Percentiles rank a stretch among this genome's conserved stretches.
These are phyloP conservation scores for Chrysolina haemoptera DNA, from an alignment of 2,888 invertebrate genomes.

Conservation along the genomic window DNA sequence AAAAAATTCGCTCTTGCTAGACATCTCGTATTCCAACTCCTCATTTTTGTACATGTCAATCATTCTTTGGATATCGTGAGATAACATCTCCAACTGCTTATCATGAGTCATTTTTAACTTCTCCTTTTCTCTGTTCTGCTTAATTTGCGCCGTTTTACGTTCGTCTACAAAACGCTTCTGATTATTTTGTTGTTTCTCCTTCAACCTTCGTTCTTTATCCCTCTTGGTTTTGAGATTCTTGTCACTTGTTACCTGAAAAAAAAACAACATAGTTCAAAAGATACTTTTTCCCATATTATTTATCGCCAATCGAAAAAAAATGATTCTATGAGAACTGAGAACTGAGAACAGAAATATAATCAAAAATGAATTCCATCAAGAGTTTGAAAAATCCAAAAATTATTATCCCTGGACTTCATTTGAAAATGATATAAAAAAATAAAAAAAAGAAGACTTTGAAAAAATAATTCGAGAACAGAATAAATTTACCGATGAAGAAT, in stretches of 20 bases:
- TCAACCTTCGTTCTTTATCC: slow-evolving; percentile 93
- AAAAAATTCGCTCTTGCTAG: slow-evolving; percentile 91
- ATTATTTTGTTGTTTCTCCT: slow-evolving; percentile 97
- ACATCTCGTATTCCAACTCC: slow-evolving; percentile 91
- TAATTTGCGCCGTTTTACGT: slow-evolving; percentile 88
- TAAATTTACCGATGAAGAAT: too few species aligned
- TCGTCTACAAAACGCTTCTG: slow-evolving; percentile 98
- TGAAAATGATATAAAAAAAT: too few species aligned
- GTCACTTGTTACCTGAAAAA: slow-evolving; percentile 80
- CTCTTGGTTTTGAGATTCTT: slow-evolving; percentile 97
- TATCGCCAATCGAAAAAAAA: neutral
- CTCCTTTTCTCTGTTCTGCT: slow-evolving; percentile 92
- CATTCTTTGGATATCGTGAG: slow-evolving; percentile 90
- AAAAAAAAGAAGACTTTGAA: too few species aligned
- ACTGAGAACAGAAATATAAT: too few species aligned
- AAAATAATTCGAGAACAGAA: too few species aligned
- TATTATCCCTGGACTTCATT: too few species aligned
- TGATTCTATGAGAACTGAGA: too few species aligned
- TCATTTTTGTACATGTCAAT: slow-evolving; percentile 96
- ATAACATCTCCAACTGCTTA: slow-evolving; percentile 91
- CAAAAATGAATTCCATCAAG: too few species aligned
- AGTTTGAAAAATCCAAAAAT: too few species aligned
- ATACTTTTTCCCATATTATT: neutral
- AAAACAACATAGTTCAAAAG: slow-evolving; percentile 16
- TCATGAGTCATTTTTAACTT: slow-evolving; percentile 93